Conservation (phyloP, 2,113 vertebrate genomes). For the Pluvianellus socialis region DNA sequence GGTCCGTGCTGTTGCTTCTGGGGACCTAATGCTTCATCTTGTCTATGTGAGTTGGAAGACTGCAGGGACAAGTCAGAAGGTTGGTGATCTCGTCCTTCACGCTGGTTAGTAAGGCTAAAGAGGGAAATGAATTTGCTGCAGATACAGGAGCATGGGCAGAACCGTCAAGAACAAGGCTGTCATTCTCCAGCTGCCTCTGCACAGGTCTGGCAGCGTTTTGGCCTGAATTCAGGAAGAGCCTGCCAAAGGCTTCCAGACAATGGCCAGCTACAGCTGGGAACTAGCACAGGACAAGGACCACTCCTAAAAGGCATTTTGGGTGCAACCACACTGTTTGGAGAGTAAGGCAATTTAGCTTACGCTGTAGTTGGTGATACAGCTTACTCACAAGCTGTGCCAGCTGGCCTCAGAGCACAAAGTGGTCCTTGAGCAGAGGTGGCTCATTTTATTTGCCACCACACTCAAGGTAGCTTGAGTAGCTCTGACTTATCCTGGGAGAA, state of each 20-base stretch:
- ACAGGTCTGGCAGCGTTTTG: background rate
- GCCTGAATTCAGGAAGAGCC: background rate
- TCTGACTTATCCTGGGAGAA: background rate
- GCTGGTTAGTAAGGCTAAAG: background rate
- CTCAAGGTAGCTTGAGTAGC: background rate
- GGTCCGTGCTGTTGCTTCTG: background rate
- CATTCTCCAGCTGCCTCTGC: background rate
- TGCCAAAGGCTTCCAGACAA: background rate
- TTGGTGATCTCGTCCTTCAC: rapidly evolving
- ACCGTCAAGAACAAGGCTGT: background rate
- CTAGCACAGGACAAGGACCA: background rate
- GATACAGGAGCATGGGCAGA: background rate
- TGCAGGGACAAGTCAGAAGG: background rate
- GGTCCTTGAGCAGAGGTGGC: background rate
- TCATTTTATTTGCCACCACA: background rate
- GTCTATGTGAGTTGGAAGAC: background rate
- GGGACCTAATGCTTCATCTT: background rate
- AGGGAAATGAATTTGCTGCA: background rate
- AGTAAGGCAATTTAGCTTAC: background rate
- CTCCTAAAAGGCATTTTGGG: background rate
- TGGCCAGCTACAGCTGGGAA: background rate
- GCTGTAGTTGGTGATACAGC: background rate
- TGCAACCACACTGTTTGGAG: background rate
- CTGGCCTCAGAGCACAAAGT: background rate
- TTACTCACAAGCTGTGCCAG: background rate